Evolutionary conservation across 2,888 invertebrate species (phyloP), one percentile per base, ranked within the genome.

Genomic region (Torymus tubicola): DNA sequence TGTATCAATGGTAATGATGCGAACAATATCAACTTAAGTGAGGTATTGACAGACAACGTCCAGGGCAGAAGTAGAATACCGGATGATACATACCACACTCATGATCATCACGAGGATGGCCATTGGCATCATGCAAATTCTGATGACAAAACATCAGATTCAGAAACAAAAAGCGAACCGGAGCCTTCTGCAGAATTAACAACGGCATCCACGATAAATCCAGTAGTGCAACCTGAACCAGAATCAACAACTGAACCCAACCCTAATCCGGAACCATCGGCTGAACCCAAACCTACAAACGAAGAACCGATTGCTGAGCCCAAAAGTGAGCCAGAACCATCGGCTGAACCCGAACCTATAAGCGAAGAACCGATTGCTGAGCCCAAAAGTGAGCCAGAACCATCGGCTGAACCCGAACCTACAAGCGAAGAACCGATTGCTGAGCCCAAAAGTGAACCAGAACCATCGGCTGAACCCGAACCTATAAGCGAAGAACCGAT

Each of bases 1-100:
- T 93, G 93, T 81, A 84, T 90, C 58, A 85, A 87, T 42, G 84
- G 86, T 4, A 85, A 85, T 75, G 87, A 89, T 70, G 80, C 87
- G 18, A 88, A 87, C 64, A 85, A 88, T 68, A 83, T 87, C 1
- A 81, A 86, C 2, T 87, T 87, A 85, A 87, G 86, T 5, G 85
- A 86, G 63, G 73, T 83, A 16, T 74, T 69, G 14, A 81, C 83
- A 50, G 87, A 88, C 72, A 84, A 83, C 14, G 86, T 88, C 58
- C 88, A 89, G 80, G 90, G 88, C 24, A 87, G 90, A 81, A 89
- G 89, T 64, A 85, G 86, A 69, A 85, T 85, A 16, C 87, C 87
- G 18, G 87, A 86, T n/a, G 84, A 84, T 5, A 78, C 81, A 31
- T 84, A 82, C 24, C 84, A 85, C 53, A 65, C 84, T n/a, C 76